Evolutionary conservation across 2,888 invertebrate species (phyloP), one percentile per base, ranked within the genome.

Genomic region (Eilema caniola): DNA sequence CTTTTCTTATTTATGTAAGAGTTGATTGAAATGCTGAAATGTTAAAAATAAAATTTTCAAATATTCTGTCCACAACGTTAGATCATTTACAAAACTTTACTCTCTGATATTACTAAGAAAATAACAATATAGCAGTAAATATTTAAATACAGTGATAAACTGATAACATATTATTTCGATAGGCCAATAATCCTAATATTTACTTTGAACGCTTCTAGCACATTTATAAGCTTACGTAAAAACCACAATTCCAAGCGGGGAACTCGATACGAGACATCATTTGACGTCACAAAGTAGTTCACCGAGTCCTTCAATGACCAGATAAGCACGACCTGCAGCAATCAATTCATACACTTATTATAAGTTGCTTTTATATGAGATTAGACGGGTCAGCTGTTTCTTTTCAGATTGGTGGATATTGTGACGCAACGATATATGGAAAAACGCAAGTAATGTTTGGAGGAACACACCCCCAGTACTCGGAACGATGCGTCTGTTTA

Each of bases 211-310:
- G 53, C 63, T 66, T 85, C 84, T 85, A 81, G 47, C 31, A 76
- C 47, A 73, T 84, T 85, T 65, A 31, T 28, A 79, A 72, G 75
- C 37, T 75, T 53, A 71, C 83, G 87, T 86, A 87, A 88, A 88
- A 77, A 86, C 83, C 88, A 73, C 73, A 70, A 74, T 16, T 62
- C 70, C 66, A 61, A 61, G 72, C 68, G 72, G 73, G 71, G 71
- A 75, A 82, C 79, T 74, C 62, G 76, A 66, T 37, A 72, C 71
- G 69, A 75, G 53, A 73, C 69, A 66, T 24, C 60, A 24, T 28
- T 61, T 85, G 84, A 84, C 87, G 86, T 86, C 84, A 83, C 71
- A 24, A 20, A 64, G 62, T 63, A 69, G 70, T 74, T 71, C 71
- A 68, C 41, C 24, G 61, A 61, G 67, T 53, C 63, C 66, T 72